Base-by-base conservation (phyloP, 2,888 invertebrate genomes). In the Philopedon plagiatum region DNA sequence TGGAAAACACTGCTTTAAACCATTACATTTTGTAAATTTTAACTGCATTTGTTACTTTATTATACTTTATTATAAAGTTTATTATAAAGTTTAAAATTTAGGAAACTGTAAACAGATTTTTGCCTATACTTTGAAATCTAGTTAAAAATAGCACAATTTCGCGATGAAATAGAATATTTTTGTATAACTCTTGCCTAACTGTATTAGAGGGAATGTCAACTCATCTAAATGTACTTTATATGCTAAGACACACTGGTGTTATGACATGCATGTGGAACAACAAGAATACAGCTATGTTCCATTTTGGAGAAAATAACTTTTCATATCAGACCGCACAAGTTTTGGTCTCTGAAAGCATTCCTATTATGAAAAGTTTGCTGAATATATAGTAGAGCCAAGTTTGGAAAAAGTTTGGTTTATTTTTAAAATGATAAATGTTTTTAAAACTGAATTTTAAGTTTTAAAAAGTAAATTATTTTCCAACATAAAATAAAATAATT, bases 361-460 rank as follows among this genome's bases (percentile, higher is more conserved):
- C 58, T 19, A 37, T 58, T 65, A 46, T 57, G 46, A 58, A 58
- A 58, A 58, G 57, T 58, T 66, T 29, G 15, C 18, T 34, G 46
- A 41, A 66, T 58, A 66, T 11, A 23, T 34, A 29, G 46, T 58
- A 44, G 57, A 66, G 58, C 57, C 39, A 49, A 58, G 57, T 58
- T 66, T 49, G 13, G 32, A 56, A 41, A 41, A 56, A 65, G 65
- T 65, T 65, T 41, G 51, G 57, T 65, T 56, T 65, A 39, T 41
- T 65, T 56, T 54, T 56, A 56, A 41, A 65, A 37, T 65, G 65
- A 65, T 56, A 56, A 56, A 65, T 63, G 37, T 49, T n/a, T n/a
- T 51, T 51, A 13, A 51, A 61, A 29, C 44, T 46, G 23, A 18
- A 61, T 26, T 46, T 39, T 39, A 2, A 13, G 9, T 11, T 34